These are phyloP conservation scores for Eristalis pertinax DNA, from an alignment of 2,888 invertebrate genomes.

Conservation along the genomic window DNA sequence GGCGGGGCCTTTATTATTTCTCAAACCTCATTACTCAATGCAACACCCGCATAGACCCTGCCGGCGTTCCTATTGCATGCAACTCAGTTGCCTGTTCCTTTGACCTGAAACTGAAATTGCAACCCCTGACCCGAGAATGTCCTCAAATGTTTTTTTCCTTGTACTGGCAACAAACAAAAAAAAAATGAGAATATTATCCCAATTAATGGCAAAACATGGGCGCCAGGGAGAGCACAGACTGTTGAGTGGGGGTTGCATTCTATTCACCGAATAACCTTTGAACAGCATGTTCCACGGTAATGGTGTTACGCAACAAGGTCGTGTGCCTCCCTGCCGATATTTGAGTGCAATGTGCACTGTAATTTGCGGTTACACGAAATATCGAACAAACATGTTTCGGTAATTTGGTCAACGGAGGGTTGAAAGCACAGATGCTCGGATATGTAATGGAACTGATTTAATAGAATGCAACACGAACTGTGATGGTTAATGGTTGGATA, in stretches of 20 bases:
- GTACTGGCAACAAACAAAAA: neutral
- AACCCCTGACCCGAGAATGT: conserved; percentile 25
- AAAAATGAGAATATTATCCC: neutral
- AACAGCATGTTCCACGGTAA: conserved; percentile 18
- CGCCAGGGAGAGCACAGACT: neutral
- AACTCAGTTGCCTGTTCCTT: neutral
- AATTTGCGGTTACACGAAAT: conserved; percentile 54
- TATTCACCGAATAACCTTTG: neutral
- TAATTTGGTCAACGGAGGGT: conserved; percentile 38
- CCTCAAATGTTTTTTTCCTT: conserved; percentile 6
- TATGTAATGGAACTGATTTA: conserved; percentile 50
- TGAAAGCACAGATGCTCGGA: conserved; percentile 40
- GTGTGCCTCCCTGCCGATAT: conserved; percentile 11
- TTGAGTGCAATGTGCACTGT: conserved; percentile 23
- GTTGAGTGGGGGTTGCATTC: neutral
- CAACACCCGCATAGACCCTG: neutral
- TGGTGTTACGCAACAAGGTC: conserved; percentile 41
- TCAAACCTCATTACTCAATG: neutral
- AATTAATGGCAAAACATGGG: conserved; percentile 20
- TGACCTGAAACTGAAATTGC: conserved; percentile 2
- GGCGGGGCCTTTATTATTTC: too few species aligned
- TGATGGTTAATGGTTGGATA: conserved; percentile 22
- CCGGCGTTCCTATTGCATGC: neutral
- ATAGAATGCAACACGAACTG: conserved; percentile 44
- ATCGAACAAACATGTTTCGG: conserved; percentile 48